Evolutionary conservation across 2,888 invertebrate species (phyloP), one percentile per base, ranked within the genome.

Genomic region (Boloria selene): DNA sequence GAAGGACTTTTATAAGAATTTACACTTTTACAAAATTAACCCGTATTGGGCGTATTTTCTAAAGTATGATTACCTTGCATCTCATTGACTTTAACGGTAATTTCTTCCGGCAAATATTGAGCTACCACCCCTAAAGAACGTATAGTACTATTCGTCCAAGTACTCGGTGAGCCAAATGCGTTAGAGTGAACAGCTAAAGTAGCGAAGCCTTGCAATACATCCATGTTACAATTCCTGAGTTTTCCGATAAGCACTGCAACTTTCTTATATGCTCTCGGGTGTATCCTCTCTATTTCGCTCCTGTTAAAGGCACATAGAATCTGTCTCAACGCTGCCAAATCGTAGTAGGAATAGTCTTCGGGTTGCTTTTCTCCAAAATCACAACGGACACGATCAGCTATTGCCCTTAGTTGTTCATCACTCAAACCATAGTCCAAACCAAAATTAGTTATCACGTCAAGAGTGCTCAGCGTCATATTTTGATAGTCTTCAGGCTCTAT

Each of bases 291-390:
- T 55, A 94, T 93, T 69, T 93, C 92, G 22, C 88, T 88, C 31
- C 78, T 79, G 72, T 94, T 93, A 63, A 93, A 93, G n/a, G 88
- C 88, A 73, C 94, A 94, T 2, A 94, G 72, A 68, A 94, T 93
- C 74, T 94, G 93, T 44, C 90, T 83, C 61, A 94, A 76, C 0
- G 93, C 90, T 49, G 77, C 81, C 60, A 94, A 80, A 79, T 94
- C 94, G 66, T 93, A 94, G 71, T 86, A 90, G 0, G 93, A 93
- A 72, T 93, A 93, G 67, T 93, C 93, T 67, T 93, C 88, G 0
- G 94, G 93, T 38, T 83, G 82, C 77, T 94, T 94, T 0, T 82
- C 85, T 1, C 90, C 85, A 78, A 93, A 94, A 68, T 93, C 93
- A 54, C 84, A 79, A 4, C 88, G 86, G 1, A 94, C 87, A n/a